Conservation (phyloP, 1,140 invertebrate species). For the Bombus waltoni region DNA sequence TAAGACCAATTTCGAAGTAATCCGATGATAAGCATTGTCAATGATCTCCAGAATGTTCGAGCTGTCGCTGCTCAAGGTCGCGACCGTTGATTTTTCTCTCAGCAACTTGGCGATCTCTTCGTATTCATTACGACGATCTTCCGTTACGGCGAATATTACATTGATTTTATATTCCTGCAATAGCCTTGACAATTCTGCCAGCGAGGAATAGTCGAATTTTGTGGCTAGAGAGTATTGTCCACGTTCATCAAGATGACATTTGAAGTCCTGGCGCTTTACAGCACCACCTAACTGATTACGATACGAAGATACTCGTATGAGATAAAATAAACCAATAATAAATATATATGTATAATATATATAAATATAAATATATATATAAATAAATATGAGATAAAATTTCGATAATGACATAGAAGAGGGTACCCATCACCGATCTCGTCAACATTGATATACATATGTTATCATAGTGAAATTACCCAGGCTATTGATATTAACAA, state of each 20-base stretch:
- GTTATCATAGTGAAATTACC: no score
- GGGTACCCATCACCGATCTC: not conserved
- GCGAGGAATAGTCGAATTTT: slow-evolving; percentile 69
- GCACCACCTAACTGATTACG: slow-evolving; percentile 63
- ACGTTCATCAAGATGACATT: slow-evolving; percentile 64
- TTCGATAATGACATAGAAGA: not conserved
- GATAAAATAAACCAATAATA: no score
- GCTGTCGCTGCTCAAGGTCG: slow-evolving; percentile 65
- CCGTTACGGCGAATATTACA: slow-evolving; percentile 71
- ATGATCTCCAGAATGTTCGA: slow-evolving; percentile 74
- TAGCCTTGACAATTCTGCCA: slow-evolving; percentile 69
- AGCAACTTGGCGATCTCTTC: slow-evolving; percentile 60
- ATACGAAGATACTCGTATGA: not conserved
- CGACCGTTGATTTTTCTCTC: slow-evolving; percentile 66
- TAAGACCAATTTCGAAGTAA: slow-evolving; percentile 65
- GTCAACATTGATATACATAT: not conserved
- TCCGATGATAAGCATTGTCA: slow-evolving; percentile 66
- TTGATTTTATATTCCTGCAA: slow-evolving; percentile 65
- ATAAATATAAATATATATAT: no score
- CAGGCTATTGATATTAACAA: not conserved
- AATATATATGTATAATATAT: no score
- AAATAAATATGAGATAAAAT: not conserved
- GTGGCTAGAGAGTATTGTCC: slow-evolving; percentile 65
- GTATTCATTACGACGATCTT: slow-evolving; percentile 65
- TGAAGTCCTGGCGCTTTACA: slow-evolving; percentile 66